phyloP scores from a whole-genome alignment of 64 coral and sea anemone species.

The Trachythela sp. region DNA sequence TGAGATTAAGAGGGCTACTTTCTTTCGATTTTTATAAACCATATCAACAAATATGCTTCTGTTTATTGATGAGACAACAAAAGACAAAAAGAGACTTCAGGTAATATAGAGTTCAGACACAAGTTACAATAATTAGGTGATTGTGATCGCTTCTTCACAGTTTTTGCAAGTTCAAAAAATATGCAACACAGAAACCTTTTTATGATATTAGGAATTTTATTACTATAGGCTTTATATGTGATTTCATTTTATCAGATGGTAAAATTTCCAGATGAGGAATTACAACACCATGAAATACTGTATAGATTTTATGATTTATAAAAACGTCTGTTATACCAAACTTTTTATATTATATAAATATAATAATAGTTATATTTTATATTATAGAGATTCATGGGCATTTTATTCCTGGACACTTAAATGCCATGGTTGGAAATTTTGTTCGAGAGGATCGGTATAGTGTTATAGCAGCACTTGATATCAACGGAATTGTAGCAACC shows the following conservation, averaged over 20 bases:
- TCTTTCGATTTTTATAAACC: constrained; percentile 7
- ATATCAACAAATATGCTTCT: constrained; percentile 38
- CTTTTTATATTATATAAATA: neutral
- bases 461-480: constrained; percentile 32
- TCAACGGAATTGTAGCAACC: constrained; percentile 29
- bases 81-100: constrained; percentile 27
- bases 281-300: neutral
- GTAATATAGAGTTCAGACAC: neutral
- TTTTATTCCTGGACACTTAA: constrained; percentile 1
- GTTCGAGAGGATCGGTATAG: constrained; percentile 30
- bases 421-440: constrained; percentile 22
- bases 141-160: neutral
- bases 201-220: neutral
- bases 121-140: neutral
- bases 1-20: constrained; percentile 18
- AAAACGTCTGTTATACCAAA: neutral
- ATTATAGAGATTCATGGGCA: constrained; percentile 44
- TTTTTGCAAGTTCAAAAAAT: neutral
- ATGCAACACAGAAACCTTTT: too few relatives aligned
- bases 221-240: neutral
- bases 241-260: neutral
- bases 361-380: neutral
- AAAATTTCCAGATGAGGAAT: neutral
- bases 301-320: too few relatives aligned
- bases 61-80: constrained; percentile 44